Conservation (phyloP, 1,140 invertebrate genomes). For the Eupeodes corollae region DNA sequence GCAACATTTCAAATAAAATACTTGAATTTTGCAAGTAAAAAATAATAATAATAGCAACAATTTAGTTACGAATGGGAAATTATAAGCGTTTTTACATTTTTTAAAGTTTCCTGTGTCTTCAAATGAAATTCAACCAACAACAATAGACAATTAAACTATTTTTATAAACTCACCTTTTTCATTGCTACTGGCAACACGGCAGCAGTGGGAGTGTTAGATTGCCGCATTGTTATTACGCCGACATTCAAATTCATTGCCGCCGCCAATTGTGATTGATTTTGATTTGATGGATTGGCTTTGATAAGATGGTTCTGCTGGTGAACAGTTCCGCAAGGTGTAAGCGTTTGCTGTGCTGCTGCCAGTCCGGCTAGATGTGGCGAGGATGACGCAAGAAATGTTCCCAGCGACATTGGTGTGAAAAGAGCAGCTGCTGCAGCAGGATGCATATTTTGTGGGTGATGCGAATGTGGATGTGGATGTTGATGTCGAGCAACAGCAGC, state of each 20-base stretch:
- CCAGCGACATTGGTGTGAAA: conserved; percentile 10
- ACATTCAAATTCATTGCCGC: conserved; percentile 12
- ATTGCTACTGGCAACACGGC: conserved; percentile 7
- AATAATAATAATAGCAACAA: no score
- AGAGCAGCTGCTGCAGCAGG: conserved; percentile 11
- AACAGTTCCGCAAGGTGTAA: background rate
- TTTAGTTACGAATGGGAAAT: no score
- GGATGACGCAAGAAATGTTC: conserved; percentile 10
- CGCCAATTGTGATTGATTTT: conserved; percentile 9
- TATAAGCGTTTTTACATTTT: no score
- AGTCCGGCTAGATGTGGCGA: background rate
- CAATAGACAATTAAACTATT: no score
- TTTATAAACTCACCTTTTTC: conserved; percentile 11
- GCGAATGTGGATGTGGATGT: conserved; percentile 29
- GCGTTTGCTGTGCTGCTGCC: background rate
- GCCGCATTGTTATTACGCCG: conserved; percentile 11
- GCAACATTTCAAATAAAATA: no score
- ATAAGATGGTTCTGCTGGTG: background rate
- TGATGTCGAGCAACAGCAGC: conserved; percentile 16
- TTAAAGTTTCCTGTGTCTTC: no score
- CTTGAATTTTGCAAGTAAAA: no score
- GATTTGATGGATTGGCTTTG: background rate
- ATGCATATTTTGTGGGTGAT: conserved; percentile 17
- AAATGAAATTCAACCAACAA: no score
- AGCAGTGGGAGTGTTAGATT: conserved; percentile 2